Conservation (phyloP, 1,140 invertebrate species). For the Atopsyche davidsoni region DNA sequence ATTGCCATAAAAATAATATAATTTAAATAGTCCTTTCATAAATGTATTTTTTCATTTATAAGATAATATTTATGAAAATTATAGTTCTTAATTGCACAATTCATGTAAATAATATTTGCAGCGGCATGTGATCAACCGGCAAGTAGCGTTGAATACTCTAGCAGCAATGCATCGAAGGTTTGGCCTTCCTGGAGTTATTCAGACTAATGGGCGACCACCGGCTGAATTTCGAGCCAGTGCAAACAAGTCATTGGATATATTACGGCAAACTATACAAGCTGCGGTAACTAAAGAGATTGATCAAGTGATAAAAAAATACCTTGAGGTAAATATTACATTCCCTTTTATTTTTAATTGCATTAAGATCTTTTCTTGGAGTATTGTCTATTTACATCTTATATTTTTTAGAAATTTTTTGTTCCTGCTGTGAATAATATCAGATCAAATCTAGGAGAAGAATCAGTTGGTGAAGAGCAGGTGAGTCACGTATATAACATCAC, state of each 20-base stretch:
- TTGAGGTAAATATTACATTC: constrained; percentile 52
- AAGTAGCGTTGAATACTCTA: constrained; percentile 56
- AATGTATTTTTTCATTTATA: too few species aligned
- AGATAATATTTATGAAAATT: too few species aligned
- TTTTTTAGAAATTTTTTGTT: constrained; percentile 65
- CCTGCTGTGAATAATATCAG: constrained; percentile 74
- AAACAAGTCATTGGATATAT: constrained; percentile 65
- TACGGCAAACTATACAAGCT: constrained; percentile 68
- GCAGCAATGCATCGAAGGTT: constrained; percentile 50
- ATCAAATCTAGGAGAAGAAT: constrained; percentile 65
- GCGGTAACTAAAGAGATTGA: constrained; percentile 73
- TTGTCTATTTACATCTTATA: neutral
- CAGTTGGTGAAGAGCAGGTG: constrained; percentile 70
- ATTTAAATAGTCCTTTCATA: too few species aligned
- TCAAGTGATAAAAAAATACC: constrained; percentile 66
- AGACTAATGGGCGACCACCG: constrained; percentile 47
- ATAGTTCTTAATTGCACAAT: too few species aligned
- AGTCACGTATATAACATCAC: constrained; percentile 34
- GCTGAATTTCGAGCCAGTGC: constrained; percentile 52
- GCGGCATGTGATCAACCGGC: constrained; percentile 57
- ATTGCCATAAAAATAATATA: too few species aligned
- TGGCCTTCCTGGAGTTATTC: constrained; percentile 48
- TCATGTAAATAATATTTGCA: too few species aligned
- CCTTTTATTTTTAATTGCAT: neutral
- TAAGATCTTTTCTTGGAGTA: neutral